Base-by-base conservation (phyloP, 2,797 vertebrate genomes). In the Meriones psammophilus region DNA sequence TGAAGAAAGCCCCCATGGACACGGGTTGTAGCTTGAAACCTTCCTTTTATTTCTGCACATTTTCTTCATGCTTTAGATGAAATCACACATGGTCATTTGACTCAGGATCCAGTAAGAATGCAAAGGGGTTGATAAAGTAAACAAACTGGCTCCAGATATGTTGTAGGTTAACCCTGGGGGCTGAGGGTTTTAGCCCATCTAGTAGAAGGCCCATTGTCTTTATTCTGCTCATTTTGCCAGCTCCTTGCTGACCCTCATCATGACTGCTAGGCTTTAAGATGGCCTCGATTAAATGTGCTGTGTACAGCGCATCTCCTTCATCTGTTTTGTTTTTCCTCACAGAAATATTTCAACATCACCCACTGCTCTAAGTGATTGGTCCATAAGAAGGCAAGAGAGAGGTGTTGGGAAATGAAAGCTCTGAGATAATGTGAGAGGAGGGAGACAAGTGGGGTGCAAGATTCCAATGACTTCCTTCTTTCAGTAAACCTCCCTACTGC, bases 51-150 rank as follows among this genome's bases (percentile, higher is more conserved):
- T 68, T 42, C 66, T 81, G 54, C n/a, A 39, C 13, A 33, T 92
- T 94, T 91, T 69, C 77, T 86, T 10, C 76, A 56, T 69, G 71
- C 39, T 69, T 97, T 91, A 88, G 91, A 89, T 97, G 97, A 95
- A 96, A 96, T 93, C 80, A 12, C 68, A 24, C 8, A 36, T 64
- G 13, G 7, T 86, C 64, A 66, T 69, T 85, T 94, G 69, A 94
- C 81, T 94, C 91, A 50, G 87, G 71, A 81, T 78, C 68, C 87
- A 81, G 76, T 64, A 89, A 91, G 73, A 88, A 50, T 62, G 46
- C 73, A 83, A 97, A 87, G 68, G 64, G 84, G 92, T 54, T 95
- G 94, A 26, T 36, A 87, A 92, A 24, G 64, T 90, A 96, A 97
- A 93, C 91, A 73, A 15, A 58, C 39, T 90, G 64, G 80, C 76